Evolutionary conservation across 2,113 vertebrate species (phyloP).

Genomic region (Turnix velox): DNA sequence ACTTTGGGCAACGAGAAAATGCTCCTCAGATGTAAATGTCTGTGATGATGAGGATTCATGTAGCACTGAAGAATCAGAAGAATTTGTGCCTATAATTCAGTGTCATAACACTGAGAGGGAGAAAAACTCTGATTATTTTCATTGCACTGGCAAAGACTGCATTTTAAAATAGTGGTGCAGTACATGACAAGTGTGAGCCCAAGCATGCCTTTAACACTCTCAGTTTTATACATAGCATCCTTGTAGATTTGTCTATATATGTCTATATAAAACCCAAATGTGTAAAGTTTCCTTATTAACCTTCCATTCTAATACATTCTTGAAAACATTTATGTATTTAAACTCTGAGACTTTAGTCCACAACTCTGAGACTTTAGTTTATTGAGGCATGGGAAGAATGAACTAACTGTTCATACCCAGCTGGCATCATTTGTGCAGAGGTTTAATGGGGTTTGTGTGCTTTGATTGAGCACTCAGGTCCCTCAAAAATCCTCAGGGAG

Average conservation of each 20-base stretch:
- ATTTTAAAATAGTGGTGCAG: neutral
- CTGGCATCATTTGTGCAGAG: neutral
- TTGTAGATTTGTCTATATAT: neutral
- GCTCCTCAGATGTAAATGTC: neutral
- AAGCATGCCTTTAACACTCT: neutral
- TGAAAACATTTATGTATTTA: neutral
- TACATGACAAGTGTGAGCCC: neutral
- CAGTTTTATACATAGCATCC: neutral
- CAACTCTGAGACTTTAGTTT: neutral
- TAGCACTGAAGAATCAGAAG: neutral
- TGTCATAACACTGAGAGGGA: neutral
- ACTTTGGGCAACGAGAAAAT: neutral
- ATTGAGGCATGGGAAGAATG: neutral
- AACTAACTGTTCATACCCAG: neutral
- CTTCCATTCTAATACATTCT: rapidly evolving
- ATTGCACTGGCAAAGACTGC: neutral
- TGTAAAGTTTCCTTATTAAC: neutral
- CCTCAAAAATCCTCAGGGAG: neutral
- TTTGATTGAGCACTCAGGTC: neutral
- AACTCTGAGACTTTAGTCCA: neutral
- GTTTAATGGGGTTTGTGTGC: neutral
- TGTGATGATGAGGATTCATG: neutral
- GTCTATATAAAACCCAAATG: neutral
- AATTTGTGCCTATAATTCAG: neutral
- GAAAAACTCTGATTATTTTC: neutral